phyloP scores from a whole-genome alignment of 1,140 invertebrate species.

The Eufriesea mexicana region DNA sequence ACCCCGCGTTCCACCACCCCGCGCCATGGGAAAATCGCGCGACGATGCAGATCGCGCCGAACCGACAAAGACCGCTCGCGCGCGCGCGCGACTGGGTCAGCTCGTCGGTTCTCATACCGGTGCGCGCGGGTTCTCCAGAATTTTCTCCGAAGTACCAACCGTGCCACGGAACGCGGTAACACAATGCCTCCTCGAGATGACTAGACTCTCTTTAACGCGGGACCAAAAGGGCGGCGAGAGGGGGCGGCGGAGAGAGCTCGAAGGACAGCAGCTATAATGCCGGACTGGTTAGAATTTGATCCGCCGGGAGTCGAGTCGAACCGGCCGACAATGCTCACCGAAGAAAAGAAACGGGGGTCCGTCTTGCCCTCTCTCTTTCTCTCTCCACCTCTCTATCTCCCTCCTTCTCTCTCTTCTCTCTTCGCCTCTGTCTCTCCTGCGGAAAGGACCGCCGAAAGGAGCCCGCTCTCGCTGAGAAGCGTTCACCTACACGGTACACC shows the following conservation, averaged over 20 bases:
- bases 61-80: background rate
- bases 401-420: constrained; percentile 24
- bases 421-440: background rate
- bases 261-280: constrained; percentile 81
- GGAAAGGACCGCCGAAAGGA: constrained; percentile 28
- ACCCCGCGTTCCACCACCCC: no score
- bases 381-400: constrained; percentile 9
- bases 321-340: constrained; percentile 73
- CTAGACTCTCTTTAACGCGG: constrained; percentile 70
- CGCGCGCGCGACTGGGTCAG: background rate
- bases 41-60: background rate
- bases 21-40: constrained; percentile 10
- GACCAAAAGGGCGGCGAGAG: constrained; percentile 49
- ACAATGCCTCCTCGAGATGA: constrained; percentile 78
- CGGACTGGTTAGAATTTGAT: constrained; percentile 82
- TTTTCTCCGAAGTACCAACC: constrained; percentile 59
- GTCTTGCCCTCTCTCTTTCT: constrained; percentile 13
- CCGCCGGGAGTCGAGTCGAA: constrained; percentile 78
- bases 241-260: constrained; percentile 61
- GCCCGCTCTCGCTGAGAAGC: constrained; percentile 3
- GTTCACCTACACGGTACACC: constrained; percentile 31
- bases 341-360: constrained; percentile 69
- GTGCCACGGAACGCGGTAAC: constrained; percentile 68
- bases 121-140: constrained; percentile 33
- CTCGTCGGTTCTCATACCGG: constrained; percentile 18